Conservation (phyloP, 1,140 invertebrate species). For the Drosophila ironensis region DNA sequence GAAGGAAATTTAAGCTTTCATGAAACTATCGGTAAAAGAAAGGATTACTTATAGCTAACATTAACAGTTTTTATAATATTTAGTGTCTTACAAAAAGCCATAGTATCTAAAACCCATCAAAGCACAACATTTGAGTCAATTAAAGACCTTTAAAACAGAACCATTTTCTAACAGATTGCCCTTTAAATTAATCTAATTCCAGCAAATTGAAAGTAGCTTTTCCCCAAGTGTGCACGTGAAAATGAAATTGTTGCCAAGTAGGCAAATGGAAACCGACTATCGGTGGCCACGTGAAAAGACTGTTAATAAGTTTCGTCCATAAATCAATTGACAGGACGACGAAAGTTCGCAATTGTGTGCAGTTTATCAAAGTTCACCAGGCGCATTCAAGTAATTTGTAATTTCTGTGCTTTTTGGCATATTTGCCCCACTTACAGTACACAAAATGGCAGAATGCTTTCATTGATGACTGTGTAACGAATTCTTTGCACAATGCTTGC, state of each 20-base stretch:
- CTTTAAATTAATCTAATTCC: too few species aligned
- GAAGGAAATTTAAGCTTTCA: too few species aligned
- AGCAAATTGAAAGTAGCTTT: too few species aligned
- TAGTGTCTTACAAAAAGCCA: too few species aligned
- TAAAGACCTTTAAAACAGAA: too few species aligned
- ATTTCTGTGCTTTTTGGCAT: neutral
- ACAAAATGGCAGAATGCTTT: neutral
- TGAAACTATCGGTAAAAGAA: too few species aligned
- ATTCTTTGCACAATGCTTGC: neutral
- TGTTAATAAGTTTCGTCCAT: constrained; percentile 57
- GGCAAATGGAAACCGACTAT: constrained; percentile 8
- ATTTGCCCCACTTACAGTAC: neutral
- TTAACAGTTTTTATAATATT: too few species aligned
- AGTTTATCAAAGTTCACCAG: constrained; percentile 36
- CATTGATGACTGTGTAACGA: neutral
- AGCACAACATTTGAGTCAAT: too few species aligned
- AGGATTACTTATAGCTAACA: too few species aligned
- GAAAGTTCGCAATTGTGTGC: constrained; percentile 23
- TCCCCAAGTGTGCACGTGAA: neutral
- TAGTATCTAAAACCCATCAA: too few species aligned
- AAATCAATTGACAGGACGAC: constrained; percentile 53
- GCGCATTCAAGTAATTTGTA: constrained; percentile 22
- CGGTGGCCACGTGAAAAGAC: constrained; percentile 15
- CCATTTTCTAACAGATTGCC: too few species aligned
- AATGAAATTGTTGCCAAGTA: constrained; percentile 24